A percentile compares a stretch with the other conserved stretches of the same genome.
These are phyloP conservation scores for Apamea monoglypha DNA, from an alignment of 2,888 invertebrate genomes.

Conservation along the genomic window DNA sequence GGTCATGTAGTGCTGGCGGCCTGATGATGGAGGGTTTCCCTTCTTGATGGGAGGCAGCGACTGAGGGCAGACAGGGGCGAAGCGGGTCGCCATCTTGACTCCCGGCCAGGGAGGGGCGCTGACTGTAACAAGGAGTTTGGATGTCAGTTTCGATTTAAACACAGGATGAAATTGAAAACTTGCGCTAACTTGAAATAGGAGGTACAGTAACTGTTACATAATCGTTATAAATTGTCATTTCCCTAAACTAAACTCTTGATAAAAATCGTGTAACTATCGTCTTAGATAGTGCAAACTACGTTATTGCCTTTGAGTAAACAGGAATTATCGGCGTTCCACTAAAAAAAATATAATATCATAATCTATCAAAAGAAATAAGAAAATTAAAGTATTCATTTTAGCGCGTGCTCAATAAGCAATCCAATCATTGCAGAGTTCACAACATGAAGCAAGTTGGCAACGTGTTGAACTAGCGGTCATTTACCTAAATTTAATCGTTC, in stretches of 20 bases:
- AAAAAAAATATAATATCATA: no score
- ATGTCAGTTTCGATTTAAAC: background rate
- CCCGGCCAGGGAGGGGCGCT: slow-evolving; percentile 95
- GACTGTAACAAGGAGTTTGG: slow-evolving; percentile 83
- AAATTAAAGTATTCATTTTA: background rate
- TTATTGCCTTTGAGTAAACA: no score
- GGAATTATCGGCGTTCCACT: no score
- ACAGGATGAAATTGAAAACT: no score
- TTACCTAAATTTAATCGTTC: background rate
- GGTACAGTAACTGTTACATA: no score
- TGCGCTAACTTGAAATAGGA: no score
- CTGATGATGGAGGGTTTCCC: slow-evolving; percentile 91
- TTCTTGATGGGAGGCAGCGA: slow-evolving; percentile 92
- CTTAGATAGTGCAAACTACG: no score
- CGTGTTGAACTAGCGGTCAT: background rate
- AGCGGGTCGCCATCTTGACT: slow-evolving; percentile 92
- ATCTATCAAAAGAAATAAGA: background rate
- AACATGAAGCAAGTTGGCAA: background rate
- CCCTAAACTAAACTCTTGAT: no score
- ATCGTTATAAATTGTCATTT: no score
- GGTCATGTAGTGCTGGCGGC: slow-evolving; percentile 93
- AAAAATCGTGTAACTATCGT: no score
- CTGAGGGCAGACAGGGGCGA: slow-evolving; percentile 97
- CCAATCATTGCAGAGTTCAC: background rate
- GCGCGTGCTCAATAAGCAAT: background rate